These are phyloP conservation scores for Acleris sparsana DNA, from an alignment of 2,888 invertebrate genomes.

Conservation along the genomic window DNA sequence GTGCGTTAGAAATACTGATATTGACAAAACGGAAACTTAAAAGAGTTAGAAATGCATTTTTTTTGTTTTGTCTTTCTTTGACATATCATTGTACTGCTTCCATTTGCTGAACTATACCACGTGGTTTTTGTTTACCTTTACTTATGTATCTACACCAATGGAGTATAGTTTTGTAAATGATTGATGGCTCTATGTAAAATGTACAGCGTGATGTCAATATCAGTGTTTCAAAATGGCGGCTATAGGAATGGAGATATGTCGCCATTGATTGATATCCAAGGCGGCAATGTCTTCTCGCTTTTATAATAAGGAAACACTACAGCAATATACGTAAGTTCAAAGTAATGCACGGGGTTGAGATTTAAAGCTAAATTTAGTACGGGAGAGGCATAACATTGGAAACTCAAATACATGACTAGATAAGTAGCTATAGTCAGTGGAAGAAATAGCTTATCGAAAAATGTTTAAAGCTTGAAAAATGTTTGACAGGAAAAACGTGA, in stretches of 20 bases:
- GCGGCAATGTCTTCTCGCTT: not conserved
- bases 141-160: no score
- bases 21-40: not conserved
- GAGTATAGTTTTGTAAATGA: no score
- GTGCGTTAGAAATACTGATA: not conserved
- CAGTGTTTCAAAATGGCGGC: not conserved
- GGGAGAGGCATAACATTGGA: not conserved
- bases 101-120: no score
- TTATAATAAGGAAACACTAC: not conserved
- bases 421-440: not conserved
- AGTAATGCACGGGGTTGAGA: slow-evolving; percentile 2
- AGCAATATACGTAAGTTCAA: slow-evolving; percentile 9
- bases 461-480: no score
- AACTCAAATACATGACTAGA: not conserved
- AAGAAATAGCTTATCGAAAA: no score
- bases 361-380: not conserved
- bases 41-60: no score
- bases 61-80: no score
- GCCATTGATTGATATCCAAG: not conserved
- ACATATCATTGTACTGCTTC: no score
- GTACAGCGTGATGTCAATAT: not conserved
- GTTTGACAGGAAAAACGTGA: no score
- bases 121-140: no score
- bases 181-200: no score
- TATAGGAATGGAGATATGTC: not conserved